Evolutionary conservation across 2,888 invertebrate genomes (phyloP).

Genomic region (Chrysolina haemoptera): DNA sequence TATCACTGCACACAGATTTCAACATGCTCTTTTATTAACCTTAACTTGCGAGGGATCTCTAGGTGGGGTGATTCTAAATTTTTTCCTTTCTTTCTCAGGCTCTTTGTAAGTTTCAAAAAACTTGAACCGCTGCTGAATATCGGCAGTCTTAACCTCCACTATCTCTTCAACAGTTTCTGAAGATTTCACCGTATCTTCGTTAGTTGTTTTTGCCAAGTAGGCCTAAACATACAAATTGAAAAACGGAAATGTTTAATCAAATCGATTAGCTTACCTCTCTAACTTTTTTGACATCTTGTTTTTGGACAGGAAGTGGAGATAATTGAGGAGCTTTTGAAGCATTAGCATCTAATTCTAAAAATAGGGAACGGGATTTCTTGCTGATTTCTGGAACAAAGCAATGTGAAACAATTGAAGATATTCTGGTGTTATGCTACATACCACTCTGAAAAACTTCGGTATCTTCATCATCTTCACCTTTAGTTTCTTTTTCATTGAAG

Average conservation of each 20-base stretch:
- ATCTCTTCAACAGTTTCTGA: conserved; percentile 81
- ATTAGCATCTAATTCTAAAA: conserved; percentile 88
- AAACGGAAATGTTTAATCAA: conserved; percentile 2
- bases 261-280: conserved; percentile 70
- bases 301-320: conserved; percentile 74
- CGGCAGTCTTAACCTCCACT: conserved; percentile 84
- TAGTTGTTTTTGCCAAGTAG: conserved; percentile 72
- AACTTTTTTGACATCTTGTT: conserved; percentile 75
- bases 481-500: conserved; percentile 73
- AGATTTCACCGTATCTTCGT: conserved; percentile 82
- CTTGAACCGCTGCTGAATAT: conserved; percentile 89
- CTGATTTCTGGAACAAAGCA: conserved; percentile 77
- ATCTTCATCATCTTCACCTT: conserved; percentile 76
- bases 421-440: conserved; percentile 61
- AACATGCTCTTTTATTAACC: conserved; percentile 66
- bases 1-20: conserved; percentile 30
- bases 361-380: conserved; percentile 89
- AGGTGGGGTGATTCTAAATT: conserved; percentile 92
- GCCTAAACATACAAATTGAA: conserved; percentile 63
- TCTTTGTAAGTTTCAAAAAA: conserved; percentile 92
- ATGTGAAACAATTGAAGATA: background rate
- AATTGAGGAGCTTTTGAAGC: conserved; percentile 77
- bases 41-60: conserved; percentile 81
- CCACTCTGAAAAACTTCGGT: conserved; percentile 86
- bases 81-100: conserved; percentile 77